Conservation (phyloP, 35 echinoderm and acorn worm genomes). For the Hemicentrotus pulcherrimus region DNA sequence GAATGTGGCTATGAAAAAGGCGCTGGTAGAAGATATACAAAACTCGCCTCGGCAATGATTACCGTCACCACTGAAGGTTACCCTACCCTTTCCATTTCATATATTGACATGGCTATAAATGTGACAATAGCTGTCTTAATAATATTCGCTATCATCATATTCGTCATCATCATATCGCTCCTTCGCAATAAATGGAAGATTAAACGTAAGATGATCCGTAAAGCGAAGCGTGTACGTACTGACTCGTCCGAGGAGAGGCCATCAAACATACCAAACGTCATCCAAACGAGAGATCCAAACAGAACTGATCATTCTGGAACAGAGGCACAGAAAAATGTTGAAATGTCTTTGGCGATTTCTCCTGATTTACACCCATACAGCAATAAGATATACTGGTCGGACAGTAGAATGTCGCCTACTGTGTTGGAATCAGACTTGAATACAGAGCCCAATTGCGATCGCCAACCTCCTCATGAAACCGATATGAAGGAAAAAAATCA, state of each 20-base stretch:
- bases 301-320: no score
- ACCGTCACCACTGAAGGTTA: neutral
- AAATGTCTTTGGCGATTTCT: neutral
- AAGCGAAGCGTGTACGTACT: no score
- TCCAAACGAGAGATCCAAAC: no score
- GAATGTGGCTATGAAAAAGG: neutral
- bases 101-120: neutral
- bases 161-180: no score
- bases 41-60: neutral
- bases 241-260: no score
- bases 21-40: neutral
- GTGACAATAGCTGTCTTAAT: neutral
- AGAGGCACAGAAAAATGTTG: neutral
- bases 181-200: no score
- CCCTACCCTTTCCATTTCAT: neutral
- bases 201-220: no score
- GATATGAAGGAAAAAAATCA: neutral
- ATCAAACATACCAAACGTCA: no score
- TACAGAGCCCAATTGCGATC: no score
- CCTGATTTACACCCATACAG: neutral
- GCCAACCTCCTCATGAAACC: no score
- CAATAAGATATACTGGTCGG: neutral
- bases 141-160: neutral
- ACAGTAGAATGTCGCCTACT: neutral
- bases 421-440: neutral